Evolutionary conservation across 1,140 invertebrate genomes (phyloP).

Genomic region (Monomorium pharaonis): DNA sequence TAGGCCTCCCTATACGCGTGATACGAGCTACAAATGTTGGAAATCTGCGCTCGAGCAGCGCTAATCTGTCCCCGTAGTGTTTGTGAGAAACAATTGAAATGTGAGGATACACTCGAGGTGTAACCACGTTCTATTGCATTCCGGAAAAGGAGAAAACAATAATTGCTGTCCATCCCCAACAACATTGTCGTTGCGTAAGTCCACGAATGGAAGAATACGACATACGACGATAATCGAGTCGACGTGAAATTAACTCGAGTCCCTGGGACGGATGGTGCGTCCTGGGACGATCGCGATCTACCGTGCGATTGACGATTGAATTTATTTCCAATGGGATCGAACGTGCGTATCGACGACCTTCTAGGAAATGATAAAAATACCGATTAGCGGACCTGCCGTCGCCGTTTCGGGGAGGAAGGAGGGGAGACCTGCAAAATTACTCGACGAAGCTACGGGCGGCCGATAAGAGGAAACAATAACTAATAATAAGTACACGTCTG

Average conservation of each 20-base stretch:
- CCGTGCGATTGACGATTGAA: neutral
- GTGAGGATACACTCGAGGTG: constrained; percentile 17
- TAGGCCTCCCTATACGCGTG: neutral
- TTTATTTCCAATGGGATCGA: constrained; percentile 4
- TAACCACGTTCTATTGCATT: neutral
- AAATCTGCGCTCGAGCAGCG: constrained; percentile 9
- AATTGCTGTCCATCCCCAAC: neutral
- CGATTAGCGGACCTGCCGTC: neutral
- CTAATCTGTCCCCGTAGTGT: constrained; percentile 1
- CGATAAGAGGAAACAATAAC: constrained; percentile 53
- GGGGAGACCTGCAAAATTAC: constrained; percentile 31
- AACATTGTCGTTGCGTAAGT: neutral
- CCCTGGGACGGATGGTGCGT: neutral
- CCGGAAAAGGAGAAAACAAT: neutral
- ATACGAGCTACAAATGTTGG: neutral
- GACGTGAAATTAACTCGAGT: constrained; percentile 16
- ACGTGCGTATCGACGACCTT: neutral
- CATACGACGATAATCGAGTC: neutral
- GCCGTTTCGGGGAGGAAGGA: neutral
- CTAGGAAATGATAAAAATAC: constrained; percentile 46
- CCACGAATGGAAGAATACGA: neutral
- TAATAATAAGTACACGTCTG: constrained; percentile 35
- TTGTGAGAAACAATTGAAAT: constrained; percentile 24
- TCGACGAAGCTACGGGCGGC: constrained; percentile 22
- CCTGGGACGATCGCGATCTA: too few relatives aligned